Evolutionary conservation across 2,113 vertebrate genomes (phyloP).

Genomic region (Mus pahari): DNA sequence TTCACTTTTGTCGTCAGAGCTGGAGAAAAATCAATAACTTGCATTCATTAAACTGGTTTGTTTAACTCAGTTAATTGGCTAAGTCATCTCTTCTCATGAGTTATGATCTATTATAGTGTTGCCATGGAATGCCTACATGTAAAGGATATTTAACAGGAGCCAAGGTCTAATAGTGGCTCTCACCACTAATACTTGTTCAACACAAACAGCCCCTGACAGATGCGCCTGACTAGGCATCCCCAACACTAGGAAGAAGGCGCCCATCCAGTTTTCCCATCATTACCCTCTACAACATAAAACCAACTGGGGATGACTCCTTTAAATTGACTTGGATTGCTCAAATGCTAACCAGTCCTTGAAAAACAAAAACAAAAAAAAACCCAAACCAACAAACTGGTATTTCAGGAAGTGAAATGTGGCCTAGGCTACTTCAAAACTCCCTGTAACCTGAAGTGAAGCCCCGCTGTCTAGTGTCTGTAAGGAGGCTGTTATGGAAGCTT

Average conservation of each 20-base stretch:
- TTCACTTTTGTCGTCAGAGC: constrained; percentile 33
- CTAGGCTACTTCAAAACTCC: constrained; percentile 40
- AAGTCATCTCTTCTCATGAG: constrained; percentile 75
- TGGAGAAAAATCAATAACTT: constrained; percentile 64
- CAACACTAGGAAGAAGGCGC: constrained; percentile 48
- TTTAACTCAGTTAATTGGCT: constrained; percentile 76
- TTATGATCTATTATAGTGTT: constrained; percentile 78
- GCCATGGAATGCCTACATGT: constrained; percentile 79
- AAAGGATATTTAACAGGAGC: constrained; percentile 79
- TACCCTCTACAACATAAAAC: background rate
- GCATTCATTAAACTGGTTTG: constrained; percentile 62
- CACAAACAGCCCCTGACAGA: constrained; percentile 75
- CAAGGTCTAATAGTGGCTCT: constrained; percentile 80
- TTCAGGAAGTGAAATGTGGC: constrained; percentile 23
- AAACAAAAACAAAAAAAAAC: background rate
- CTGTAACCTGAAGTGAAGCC: background rate
- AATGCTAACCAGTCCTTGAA: constrained; percentile 34
- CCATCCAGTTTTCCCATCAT: background rate
- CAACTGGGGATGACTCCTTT: background rate
- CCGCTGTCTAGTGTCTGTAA: background rate
- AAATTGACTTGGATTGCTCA: constrained; percentile 34
- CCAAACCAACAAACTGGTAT: background rate
- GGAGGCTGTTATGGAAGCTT: background rate
- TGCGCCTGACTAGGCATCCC: constrained; percentile 61
- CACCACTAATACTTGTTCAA: constrained; percentile 76